Base-by-base conservation (phyloP, 1,140 invertebrate species). In the Hestina assimilis region DNA sequence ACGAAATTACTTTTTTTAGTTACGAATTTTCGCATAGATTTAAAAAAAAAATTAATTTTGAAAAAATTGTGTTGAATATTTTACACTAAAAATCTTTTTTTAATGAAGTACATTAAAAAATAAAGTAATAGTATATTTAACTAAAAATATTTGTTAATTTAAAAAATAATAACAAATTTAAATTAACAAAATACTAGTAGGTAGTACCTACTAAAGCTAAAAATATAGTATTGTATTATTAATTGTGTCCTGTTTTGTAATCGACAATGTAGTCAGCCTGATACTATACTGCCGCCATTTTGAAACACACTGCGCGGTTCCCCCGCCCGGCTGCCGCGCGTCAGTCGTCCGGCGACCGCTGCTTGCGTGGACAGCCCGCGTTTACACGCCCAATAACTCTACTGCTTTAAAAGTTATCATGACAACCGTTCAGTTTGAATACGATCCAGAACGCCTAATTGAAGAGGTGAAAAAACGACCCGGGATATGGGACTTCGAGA, bases 401-500 rank as follows among this genome's bases (percentile, higher is more conserved):
- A 0, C 14, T 50, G 6, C 4, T 3, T n/a, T 1, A n/a, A n/a
- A 40, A 17, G 3, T 23, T 15, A 12, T 41, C 12, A 66, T 61
- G 63, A 33, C 45, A n/a, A 73, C 59, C 4, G 75, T 84, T 66
- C 76, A 84, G 62, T 83, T 86, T 31, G 84, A 87, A 79, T 87
- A 83, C 29, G 83, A 87, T 23, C 84, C 83, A 1, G 84, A 87
- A 33, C 54, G 62, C 6, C 66, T 87, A 0, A 86, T 87, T 48
- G 75, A 84, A 24, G 82, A 83, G 48, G 75, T 87, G 14, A 79
- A 75, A 38, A 86, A 82, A 58, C 72, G 84, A 0, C 82, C 82
- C 2, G 82, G 81, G 4, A 73, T 87, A 67, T 87, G 84, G 84
- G 74, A 87, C 58, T 75, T 72, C 46, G 78, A 82, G n/a, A 63